phyloP scores from a whole-genome alignment of 2,888 invertebrate species.

The Rambutsinella grinnellia region DNA sequence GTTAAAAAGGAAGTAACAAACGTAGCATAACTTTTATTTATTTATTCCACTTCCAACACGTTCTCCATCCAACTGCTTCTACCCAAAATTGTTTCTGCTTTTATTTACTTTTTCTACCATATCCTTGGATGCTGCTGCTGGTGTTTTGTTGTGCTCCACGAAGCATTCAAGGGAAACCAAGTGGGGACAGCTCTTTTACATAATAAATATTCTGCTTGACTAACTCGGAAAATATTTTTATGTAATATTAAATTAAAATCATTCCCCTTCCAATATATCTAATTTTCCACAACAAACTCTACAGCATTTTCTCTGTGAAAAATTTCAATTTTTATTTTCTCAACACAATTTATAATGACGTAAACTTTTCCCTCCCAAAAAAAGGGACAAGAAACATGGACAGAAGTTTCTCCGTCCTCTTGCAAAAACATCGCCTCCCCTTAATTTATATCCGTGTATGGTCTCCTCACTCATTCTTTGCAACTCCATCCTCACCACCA shows the following conservation, averaged over 20 bases:
- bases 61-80: too few species aligned
- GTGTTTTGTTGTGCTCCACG: neutral
- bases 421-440: neutral
- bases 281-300: too few species aligned
- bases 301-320: too few species aligned
- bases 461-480: neutral
- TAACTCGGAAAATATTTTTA: neutral
- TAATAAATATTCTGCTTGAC: neutral
- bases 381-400: neutral
- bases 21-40: neutral
- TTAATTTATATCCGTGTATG: neutral
- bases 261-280: too few species aligned
- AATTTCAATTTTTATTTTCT: neutral
- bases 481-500: neutral
- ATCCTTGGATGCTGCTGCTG: neutral
- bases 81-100: neutral
- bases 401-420: neutral
- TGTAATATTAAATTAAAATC: neutral
- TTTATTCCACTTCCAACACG: neutral
- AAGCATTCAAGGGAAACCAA: neutral
- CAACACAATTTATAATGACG: constrained; percentile 19
- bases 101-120: neutral
- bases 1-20: neutral
- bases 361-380: neutral
- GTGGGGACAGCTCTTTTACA: neutral